phyloP scores from a whole-genome alignment of 2,888 invertebrate genomes.

The Teleogryllus oceanicus region DNA sequence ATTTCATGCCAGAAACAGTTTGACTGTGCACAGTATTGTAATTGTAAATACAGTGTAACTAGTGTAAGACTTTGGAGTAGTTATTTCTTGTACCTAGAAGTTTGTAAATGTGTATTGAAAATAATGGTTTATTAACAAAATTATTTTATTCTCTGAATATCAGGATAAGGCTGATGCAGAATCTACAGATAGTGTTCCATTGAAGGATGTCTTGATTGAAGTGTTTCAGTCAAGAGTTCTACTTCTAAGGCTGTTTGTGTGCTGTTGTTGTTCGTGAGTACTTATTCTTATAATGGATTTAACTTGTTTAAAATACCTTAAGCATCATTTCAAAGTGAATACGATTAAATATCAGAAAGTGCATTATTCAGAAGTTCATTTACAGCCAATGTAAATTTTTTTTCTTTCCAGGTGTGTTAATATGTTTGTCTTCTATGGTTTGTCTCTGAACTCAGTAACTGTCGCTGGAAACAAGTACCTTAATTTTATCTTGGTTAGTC shows the following conservation, averaged over 20 bases:
- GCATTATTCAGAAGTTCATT: neutral
- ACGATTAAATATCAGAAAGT: neutral
- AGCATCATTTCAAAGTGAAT: neutral
- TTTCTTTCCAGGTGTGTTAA: slow-evolving; percentile 56
- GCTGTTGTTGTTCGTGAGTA: slow-evolving; percentile 37
- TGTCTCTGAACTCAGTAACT: slow-evolving; percentile 72
- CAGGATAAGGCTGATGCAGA: slow-evolving; percentile 28
- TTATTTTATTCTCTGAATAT: slow-evolving; percentile 31
- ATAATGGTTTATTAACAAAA: neutral
- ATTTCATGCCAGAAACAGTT: too few species aligned
- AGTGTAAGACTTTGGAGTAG: too few species aligned
- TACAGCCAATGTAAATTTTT: neutral
- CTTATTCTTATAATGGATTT: neutral
- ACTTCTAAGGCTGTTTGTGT: slow-evolving; percentile 32
- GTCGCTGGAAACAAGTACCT: slow-evolving; percentile 71
- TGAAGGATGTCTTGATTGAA: slow-evolving; percentile 23
- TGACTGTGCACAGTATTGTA: too few species aligned
- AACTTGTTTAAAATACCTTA: neutral
- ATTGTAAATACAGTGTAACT: too few species aligned
- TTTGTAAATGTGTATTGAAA: too few species aligned
- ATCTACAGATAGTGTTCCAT: slow-evolving; percentile 41
- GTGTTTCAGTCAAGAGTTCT: slow-evolving; percentile 34
- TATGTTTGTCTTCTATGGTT: slow-evolving; percentile 75
- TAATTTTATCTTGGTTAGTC: slow-evolving; percentile 66
- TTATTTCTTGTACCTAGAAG: too few species aligned